These are phyloP conservation scores for Aphidoletes aphidimyza DNA, from an alignment of 2,888 invertebrate genomes.

Conservation along the genomic window DNA sequence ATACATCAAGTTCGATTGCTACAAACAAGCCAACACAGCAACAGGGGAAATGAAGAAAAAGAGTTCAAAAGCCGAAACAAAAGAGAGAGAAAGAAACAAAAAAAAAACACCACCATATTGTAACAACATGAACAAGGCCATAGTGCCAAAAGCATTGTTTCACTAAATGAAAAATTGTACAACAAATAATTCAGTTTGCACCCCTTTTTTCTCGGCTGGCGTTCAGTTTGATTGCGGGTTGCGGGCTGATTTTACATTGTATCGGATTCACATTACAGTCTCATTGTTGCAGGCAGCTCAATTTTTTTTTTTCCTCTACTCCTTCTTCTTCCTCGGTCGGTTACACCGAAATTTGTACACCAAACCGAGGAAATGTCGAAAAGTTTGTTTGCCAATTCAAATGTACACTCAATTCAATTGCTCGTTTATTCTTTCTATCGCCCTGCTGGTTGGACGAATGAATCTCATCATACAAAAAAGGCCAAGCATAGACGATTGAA, in stretches of 20 bases:
- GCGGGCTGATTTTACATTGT: background rate
- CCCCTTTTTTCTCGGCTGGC: background rate
- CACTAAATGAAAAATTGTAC: slow-evolving; percentile 19
- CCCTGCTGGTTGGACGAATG: background rate
- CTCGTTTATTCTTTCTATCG: too few species aligned
- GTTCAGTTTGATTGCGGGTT: background rate
- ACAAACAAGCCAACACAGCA: background rate
- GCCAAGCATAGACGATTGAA: background rate
- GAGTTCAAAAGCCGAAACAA: background rate
- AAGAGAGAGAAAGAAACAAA: too few species aligned
- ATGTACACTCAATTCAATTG: background rate
- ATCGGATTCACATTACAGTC: background rate
- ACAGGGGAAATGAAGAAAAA: background rate
- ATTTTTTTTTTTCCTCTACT: background rate
- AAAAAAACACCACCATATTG: background rate
- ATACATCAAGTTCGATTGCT: background rate
- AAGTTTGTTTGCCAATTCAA: background rate
- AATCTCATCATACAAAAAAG: background rate
- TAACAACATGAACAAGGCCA: background rate
- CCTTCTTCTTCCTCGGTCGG: too few species aligned
- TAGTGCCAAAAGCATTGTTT: slow-evolving; percentile 25
- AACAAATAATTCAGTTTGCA: slow-evolving; percentile 15
- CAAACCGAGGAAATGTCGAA: background rate
- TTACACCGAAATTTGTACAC: background rate
- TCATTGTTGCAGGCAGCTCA: background rate